Base-by-base conservation (phyloP, 2,113 vertebrate species). In the Erythrolamprus reginae region DNA sequence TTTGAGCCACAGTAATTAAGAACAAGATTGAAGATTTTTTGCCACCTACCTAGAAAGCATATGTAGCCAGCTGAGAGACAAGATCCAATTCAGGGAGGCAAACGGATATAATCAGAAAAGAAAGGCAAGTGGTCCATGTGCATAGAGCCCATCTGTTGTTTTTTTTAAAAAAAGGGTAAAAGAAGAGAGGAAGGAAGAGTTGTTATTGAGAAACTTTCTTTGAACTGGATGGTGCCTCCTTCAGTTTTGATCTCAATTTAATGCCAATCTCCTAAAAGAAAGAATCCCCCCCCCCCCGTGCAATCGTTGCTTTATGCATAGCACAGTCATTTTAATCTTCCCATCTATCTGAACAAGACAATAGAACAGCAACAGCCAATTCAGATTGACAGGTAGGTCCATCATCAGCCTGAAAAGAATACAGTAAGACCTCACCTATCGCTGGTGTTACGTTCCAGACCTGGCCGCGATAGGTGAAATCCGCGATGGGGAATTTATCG, bases 1-100 rank as follows among this genome's bases (percentile, higher is more conserved):
- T 96, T 93, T 95, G 89, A 95, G 91, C 93, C 92, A 92, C 91
- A 92, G 94, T 96, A 96, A 96, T 95, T 96, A 96, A 95, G 92
- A 94, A 91, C 33, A 96, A 96, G 95, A 95, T 90, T 95, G 95
- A 96, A 96, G 95, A 96, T 94, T 92, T 90, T 94, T 95, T 86
- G 52, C 86, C 92, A 92, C 92, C 90, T 95, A 91, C 1, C 0
- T 86, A 92, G 86, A 52, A 89, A 94, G 89, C 91, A 94, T 92
- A 89, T 96, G 92, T 84, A 96, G 93, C 84, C 89, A n/a, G n/a
- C 58, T 87, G 93, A 90, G 87, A 89, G 70, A 89, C 93, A 47
- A 70, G 88, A 94, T 93, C 90, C 24, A 86, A 87, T 93, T 93
- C 65, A 88, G 1, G 2, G 88, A 53, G 83, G 10, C 33, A 89